Conservation (phyloP, 1,140 invertebrate species). For the Drosophila nikananu region DNA sequence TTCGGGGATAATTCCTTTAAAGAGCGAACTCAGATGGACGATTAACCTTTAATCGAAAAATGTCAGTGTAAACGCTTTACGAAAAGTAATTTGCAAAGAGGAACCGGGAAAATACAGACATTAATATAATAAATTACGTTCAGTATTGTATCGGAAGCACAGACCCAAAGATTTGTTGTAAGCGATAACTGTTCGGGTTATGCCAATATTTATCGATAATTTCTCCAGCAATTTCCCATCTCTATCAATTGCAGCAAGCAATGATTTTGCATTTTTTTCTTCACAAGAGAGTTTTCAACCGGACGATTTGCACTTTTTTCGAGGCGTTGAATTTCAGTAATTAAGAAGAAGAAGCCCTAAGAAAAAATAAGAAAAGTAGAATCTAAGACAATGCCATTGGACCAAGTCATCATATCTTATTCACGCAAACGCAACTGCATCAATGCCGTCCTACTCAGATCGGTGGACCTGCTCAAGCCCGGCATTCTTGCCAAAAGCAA, state of each 20-base stretch:
- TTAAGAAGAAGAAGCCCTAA: background rate
- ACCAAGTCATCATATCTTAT: conserved; percentile 41
- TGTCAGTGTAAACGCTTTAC: background rate
- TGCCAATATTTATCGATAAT: background rate
- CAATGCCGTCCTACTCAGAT: conserved; percentile 53
- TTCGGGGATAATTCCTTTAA: conserved; percentile 21
- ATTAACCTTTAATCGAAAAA: conserved; percentile 36
- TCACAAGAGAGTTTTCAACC: background rate
- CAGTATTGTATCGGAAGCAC: background rate
- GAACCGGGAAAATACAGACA: background rate
- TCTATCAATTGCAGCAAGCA: conserved; percentile 7
- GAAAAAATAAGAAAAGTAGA: background rate
- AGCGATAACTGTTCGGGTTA: background rate
- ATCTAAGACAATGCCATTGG: conserved; percentile 44
- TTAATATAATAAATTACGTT: background rate
- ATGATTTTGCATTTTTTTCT: background rate
- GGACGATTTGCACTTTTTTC: background rate
- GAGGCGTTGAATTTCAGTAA: background rate
- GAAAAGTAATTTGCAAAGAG: background rate
- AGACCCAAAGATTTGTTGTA: too few species aligned
- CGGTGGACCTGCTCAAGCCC: conserved; percentile 15
- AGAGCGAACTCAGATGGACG: background rate
- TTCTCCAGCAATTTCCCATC: background rate
- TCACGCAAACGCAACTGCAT: conserved; percentile 16
- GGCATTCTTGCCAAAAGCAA: background rate